phyloP scores from a whole-genome alignment of 2,797 vertebrate species.

The Falco novaeseelandiae region DNA sequence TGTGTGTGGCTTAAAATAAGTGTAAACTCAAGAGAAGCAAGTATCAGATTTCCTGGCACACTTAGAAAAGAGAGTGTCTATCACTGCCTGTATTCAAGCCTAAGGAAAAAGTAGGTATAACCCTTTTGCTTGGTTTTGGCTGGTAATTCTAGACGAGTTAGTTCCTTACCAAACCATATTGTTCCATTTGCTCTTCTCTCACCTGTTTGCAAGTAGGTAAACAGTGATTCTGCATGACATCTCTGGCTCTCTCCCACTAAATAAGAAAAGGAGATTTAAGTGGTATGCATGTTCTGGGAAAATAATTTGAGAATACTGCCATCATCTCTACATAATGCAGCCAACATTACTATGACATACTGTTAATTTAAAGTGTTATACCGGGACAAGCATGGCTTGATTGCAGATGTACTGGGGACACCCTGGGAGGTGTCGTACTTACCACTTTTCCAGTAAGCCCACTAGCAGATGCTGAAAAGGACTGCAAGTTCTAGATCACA shows the following conservation, averaged over 20 bases:
- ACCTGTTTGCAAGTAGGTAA: constrained; percentile 69
- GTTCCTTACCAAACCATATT: not conserved
- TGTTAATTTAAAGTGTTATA: not conserved
- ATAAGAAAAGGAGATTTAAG: not conserved
- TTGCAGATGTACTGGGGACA: not conserved
- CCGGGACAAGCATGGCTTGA: not conserved
- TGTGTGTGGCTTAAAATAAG: not conserved
- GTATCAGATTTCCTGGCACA: not conserved
- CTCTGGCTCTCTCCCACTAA: constrained; percentile 17
- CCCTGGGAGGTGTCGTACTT: not conserved
- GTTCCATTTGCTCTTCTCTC: not conserved
- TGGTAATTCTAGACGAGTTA: not conserved
- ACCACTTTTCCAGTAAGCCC: not conserved
- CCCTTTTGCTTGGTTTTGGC: not conserved
- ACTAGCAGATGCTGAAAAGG: not conserved
- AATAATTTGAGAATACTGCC: not conserved
- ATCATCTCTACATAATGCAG: not conserved
- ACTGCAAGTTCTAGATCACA: not conserved
- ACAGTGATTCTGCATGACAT: constrained; percentile 55
- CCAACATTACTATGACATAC: not conserved
- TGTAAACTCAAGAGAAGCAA: not conserved
- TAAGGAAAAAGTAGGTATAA: not conserved
- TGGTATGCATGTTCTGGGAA: not conserved
- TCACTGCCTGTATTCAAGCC: not conserved
- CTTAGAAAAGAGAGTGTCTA: not conserved